phyloP scores from a whole-genome alignment of 2,797 vertebrate species.

The Coranthus polyacanthus region DNA sequence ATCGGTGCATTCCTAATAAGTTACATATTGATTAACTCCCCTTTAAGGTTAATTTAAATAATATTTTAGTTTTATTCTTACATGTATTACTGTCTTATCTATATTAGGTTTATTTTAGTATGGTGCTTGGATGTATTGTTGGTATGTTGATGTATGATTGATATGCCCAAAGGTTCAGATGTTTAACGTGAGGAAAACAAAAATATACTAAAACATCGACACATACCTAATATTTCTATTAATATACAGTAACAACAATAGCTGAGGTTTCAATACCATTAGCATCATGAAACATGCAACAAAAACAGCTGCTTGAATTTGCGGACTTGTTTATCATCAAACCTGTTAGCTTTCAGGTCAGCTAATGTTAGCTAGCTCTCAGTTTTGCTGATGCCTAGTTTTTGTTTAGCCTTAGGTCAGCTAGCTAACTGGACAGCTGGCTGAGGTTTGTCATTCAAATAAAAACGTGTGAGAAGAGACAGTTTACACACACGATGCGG shows the following conservation, averaged over 20 bases:
- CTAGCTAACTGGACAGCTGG: neutral
- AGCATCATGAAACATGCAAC: neutral
- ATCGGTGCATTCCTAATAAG: no score
- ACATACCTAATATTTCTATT: neutral
- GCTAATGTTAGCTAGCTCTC: slow-evolving; percentile 19
- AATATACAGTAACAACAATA: neutral
- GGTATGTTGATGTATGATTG: no score
- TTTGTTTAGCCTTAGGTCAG: neutral
- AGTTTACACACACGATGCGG: neutral
- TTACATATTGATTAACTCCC: no score
- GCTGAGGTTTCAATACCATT: neutral
- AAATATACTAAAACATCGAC: neutral
- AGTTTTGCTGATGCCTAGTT: slow-evolving; percentile 31
- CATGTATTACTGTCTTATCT: no score
- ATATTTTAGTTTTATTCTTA: no score
- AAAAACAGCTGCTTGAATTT: neutral
- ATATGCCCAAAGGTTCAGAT: no score
- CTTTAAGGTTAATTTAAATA: no score
- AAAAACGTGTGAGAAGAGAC: neutral
- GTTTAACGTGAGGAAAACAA: no score
- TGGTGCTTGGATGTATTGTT: no score
- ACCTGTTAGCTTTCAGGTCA: neutral
- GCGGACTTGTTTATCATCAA: neutral
- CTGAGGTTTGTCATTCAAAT: neutral
- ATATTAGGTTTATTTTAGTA: no score